Evolutionary conservation across 2,888 invertebrate genomes (phyloP).

Genomic region (Harpalus rufipes): DNA sequence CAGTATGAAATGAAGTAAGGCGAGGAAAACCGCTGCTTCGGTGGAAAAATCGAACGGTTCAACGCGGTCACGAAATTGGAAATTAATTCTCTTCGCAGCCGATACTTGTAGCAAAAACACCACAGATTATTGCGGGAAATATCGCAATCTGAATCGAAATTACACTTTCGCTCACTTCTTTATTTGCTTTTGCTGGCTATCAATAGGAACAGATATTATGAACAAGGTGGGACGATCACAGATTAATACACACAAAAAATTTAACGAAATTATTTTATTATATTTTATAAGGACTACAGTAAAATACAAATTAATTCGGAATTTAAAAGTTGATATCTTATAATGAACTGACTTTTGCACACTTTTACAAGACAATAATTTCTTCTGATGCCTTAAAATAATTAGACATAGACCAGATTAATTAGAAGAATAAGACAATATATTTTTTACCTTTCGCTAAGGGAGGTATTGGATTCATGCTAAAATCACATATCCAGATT

Average conservation of each 20-base stretch:
- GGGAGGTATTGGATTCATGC: no score
- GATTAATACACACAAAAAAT: not conserved
- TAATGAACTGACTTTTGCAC: no score
- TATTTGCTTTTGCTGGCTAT: conserved; percentile 9
- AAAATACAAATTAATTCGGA: no score
- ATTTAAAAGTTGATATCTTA: no score
- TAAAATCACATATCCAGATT: no score
- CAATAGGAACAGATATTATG: not conserved
- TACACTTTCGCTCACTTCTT: conserved; percentile 28
- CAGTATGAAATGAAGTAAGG: conserved; percentile 45
- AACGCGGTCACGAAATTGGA: conserved; percentile 62
- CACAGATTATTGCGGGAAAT: conserved; percentile 49
- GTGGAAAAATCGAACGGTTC: conserved; percentile 62
- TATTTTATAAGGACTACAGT: no score
- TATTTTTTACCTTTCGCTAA: no score
- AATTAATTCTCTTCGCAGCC: conserved; percentile 62
- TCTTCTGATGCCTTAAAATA: no score
- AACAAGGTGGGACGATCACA: not conserved
- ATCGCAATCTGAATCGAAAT: conserved; percentile 33
- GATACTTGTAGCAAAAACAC: conserved; percentile 59
- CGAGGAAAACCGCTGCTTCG: conserved; percentile 42
- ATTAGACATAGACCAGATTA: no score
- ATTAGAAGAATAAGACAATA: no score
- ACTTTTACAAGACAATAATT: no score
- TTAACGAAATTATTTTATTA: no score